Evolutionary conservation across 2,113 vertebrate genomes (phyloP), one percentile per base, ranked within the genome.

Genomic region (Cynocephalus volans): DNA sequence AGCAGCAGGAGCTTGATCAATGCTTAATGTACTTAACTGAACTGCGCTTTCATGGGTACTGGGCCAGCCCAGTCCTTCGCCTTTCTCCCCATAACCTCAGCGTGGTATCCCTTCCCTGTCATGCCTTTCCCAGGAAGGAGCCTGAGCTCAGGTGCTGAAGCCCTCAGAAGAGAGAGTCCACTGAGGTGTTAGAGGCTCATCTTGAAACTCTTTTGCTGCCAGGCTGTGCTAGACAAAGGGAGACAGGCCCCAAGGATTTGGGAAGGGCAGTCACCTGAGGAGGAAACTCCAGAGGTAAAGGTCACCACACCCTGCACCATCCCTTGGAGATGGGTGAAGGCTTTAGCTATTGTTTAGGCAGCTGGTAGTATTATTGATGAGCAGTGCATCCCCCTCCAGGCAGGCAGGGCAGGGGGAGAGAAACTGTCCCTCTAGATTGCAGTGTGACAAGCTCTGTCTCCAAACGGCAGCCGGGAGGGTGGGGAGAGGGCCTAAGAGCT

Each of bases 381-480:
- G 15, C 23, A 19, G 8, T 3, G 28, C 15, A 3, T 36, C 11
- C 6, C 50, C 15, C 60, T 23, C 58, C 62, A 77, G 84, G 75
- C 72, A n/a, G 73, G 62, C 24, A n/a, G 50, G 28, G 23, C 85
- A 31, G 31, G 54, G 45, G 56, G 1, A 19, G 62, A 80, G 69
- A 93, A 33, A 31, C 17, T 36, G 81, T 50, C 56, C 73, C 88
- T 70, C 31, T 58, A 62, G 48, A 89, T 14, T 2, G 5, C 75
- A 77, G 10, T 52, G 64, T 56, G 81, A 89, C 70, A 54, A 87
- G 64, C 75, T 82, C 93, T 21, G 76, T 96, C 96, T 97, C 96
- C 88, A 97, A 97, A 97, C 76, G 0, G 98, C 96, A 97, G 97
- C 96, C 1, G 21, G 77, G 89, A 84, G 90, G 89, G 91, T 88